Base-by-base conservation (phyloP, 2,888 invertebrate species). In the Drepanosiphum platanoidis region DNA sequence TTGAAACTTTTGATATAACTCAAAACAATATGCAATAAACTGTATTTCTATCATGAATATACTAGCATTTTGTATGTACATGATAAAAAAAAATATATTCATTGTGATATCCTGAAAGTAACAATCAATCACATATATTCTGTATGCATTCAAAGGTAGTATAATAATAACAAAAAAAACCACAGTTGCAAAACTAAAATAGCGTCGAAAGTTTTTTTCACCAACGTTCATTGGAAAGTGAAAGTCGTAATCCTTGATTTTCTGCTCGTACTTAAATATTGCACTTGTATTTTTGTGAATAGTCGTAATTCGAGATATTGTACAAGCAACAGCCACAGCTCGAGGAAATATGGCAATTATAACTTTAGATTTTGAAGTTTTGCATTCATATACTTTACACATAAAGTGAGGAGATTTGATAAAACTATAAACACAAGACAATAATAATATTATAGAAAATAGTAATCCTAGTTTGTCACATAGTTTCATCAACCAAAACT, bases 31-130 rank as follows among this genome's bases (percentile, higher is more conserved):
- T 22, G 32, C 52, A 3, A 81, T 27, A 32, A 86, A 87, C n/a
- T 71, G 58, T 1, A 83, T 11, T 71, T 87, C 87, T 27, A 64
- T 58, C 15, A 39, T 34, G 42, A 86, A 86, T 13, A 66, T 32
- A 7, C 81, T 78, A 5, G 32, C 42, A 27, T 86, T 87, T 39
- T 86, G 87, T 18, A 68, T 9, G 64, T 87, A 86, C 86, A 87
- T 82, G 4, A 34, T 2, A 8, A 77, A 15, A 30, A 80, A 84
- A 11, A 81, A 32, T 4, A 86, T 18, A 8, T 71, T 46, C 27
- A 78, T 42, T 22, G 13, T 1, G 5, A 2, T 3, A 22, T 42
- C 22, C 4, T 4, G 30, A 11, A 42, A 22, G 1, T 42, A 7
- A 1, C 3, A 3, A 22, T 66, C 15, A 0, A 71, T 15, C 11